phyloP scores from a whole-genome alignment of 64 coral and sea anemone species.

The Pocillopora damicornis region DNA sequence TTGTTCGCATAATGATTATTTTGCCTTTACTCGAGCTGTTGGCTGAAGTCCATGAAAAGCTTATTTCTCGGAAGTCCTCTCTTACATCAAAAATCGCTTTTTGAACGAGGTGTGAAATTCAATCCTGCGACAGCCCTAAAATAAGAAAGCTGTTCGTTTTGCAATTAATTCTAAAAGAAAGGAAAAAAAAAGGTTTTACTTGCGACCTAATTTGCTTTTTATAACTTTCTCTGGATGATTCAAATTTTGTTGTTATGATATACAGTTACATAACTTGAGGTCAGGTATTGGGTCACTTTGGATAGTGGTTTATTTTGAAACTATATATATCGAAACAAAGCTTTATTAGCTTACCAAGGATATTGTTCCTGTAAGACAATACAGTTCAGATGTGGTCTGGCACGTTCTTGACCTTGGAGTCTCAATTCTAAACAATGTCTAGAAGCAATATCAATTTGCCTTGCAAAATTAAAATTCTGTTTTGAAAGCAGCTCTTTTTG shows the following conservation, averaged over 20 bases:
- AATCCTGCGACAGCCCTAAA: too few species aligned
- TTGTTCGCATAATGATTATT: too few species aligned
- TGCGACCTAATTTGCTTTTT: too few species aligned
- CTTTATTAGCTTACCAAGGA: not conserved
- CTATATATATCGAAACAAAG: constrained; percentile 19
- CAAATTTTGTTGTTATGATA: not conserved
- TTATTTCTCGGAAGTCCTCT: not conserved
- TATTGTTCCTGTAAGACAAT: not conserved
- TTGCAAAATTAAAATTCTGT: not conserved
- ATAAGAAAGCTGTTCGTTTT: not conserved
- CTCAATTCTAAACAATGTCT: not conserved
- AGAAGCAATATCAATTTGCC: not conserved
- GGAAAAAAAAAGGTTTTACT: not conserved
- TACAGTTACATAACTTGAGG: not conserved
- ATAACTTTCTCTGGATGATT: not conserved
- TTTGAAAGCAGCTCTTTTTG: not conserved
- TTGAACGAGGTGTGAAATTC: not conserved
- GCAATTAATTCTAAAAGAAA: not conserved
- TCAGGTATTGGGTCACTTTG: not conserved
- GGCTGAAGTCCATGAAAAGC: not conserved
- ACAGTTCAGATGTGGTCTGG: not conserved
- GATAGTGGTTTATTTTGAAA: not conserved
- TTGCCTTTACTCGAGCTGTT: not conserved
- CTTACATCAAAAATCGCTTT: not conserved
- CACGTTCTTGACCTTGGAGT: constrained; percentile 2